Evolutionary conservation across 2,888 invertebrate genomes (phyloP).

Genomic region (Perizoma flavofasciatum): DNA sequence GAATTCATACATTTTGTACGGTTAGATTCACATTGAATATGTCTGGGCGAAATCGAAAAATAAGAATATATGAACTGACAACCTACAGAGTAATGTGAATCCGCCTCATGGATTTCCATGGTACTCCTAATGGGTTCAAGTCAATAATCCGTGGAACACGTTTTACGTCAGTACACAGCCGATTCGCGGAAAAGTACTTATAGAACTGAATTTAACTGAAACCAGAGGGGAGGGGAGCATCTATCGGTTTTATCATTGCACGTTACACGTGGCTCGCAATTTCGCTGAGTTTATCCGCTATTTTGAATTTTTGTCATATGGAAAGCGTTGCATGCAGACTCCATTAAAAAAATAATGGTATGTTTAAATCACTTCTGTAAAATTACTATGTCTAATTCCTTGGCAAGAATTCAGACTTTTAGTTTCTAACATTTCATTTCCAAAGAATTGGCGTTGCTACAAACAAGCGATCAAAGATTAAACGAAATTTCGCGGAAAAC

Average conservation of each 20-base stretch:
- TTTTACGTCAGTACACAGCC: conserved; percentile 16
- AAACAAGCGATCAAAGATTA: conserved; percentile 2
- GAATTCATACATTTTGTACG: no score
- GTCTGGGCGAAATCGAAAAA: no score
- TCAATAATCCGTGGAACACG: conserved; percentile 22
- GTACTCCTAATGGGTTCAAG: conserved; percentile 5
- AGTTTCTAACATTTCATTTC: conserved; percentile 1
- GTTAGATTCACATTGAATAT: no score
- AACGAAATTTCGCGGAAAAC: conserved; percentile 5
- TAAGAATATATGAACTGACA: no score
- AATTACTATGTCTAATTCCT: not conserved
- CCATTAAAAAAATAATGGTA: no score
- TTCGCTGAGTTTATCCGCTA: not conserved
- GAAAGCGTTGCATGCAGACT: not conserved
- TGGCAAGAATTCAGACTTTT: conserved; percentile 7
- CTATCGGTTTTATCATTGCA: conserved; percentile 9
- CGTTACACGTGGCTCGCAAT: conserved; percentile 6
- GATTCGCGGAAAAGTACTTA: conserved; percentile 25
- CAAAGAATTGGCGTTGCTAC: conserved; percentile 6
- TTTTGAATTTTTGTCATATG: not conserved
- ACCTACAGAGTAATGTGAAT: not conserved
- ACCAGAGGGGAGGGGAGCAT: not conserved
- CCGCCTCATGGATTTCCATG: conserved; percentile 8
- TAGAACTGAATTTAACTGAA: conserved; percentile 3
- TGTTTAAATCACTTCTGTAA: not conserved